These are phyloP conservation scores for rabbit (Oryctolagus cuniculus) DNA, from an alignment of 2,113 vertebrate species.

Conservation along the genomic window DNA sequence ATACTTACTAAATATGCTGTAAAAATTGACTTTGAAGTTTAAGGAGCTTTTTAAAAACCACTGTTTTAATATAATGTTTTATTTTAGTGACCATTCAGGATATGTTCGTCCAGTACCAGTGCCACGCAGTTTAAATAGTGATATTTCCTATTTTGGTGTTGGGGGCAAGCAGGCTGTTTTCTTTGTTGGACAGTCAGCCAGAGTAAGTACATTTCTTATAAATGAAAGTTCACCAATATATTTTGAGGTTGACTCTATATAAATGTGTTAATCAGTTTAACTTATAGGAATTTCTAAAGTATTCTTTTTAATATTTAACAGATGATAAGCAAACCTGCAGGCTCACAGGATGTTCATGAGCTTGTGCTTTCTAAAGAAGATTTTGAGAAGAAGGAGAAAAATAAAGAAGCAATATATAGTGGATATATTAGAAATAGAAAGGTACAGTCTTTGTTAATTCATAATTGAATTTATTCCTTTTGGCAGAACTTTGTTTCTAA, in stretches of 20 bases:
- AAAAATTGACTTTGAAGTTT: background rate
- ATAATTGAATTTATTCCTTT: conserved; percentile 53
- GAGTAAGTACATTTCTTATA: conserved; percentile 89
- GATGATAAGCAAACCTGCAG: conserved; percentile 95
- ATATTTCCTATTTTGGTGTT: conserved; percentile 98
- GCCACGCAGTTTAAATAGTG: conserved; percentile 96
- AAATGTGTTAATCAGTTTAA: conserved; percentile 41
- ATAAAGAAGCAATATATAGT: conserved; percentile 93
- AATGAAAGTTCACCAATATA: conserved; percentile 29
- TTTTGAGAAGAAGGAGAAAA: conserved; percentile 95
- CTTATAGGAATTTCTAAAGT: conserved; percentile 64
- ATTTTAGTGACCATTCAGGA: conserved; percentile 89
- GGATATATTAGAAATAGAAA: conserved; percentile 93
- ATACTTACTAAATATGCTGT: background rate
- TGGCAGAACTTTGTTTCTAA: background rate
- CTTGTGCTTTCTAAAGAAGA: conserved; percentile 95
- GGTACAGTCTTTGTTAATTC: conserved; percentile 85
- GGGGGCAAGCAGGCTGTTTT: conserved; percentile 98
- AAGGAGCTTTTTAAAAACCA: conserved; percentile 43
- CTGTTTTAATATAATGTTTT: conserved; percentile 51
- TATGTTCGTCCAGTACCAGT: conserved; percentile 92
- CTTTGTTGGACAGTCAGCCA: conserved; percentile 94
- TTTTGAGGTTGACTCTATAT: conserved; percentile 43
- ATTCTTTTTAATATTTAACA: conserved; percentile 82
- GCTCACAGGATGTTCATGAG: conserved; percentile 95